phyloP scores from a whole-genome alignment of 2,888 invertebrate genomes.

The Cinara cedri region DNA sequence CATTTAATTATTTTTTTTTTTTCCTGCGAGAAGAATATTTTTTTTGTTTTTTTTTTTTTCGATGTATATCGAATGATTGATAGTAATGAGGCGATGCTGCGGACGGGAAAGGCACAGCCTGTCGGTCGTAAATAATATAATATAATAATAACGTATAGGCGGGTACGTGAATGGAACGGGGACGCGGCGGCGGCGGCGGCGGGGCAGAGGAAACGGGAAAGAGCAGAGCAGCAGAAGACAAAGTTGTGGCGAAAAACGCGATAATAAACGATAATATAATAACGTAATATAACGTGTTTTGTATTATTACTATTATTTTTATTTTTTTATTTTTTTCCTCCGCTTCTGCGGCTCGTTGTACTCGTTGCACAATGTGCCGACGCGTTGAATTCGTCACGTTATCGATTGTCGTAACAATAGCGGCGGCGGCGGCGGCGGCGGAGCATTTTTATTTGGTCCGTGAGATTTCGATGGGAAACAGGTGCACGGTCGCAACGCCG shows the following conservation, averaged over 20 bases:
- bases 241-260: neutral
- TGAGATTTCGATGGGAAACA: constrained; percentile 53
- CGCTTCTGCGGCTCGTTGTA: constrained; percentile 15
- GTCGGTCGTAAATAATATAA: too few relatives aligned
- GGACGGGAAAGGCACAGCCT: neutral
- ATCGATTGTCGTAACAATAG: constrained; percentile 50
- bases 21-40: neutral
- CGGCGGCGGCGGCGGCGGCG: too few relatives aligned
- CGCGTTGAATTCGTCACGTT: constrained; percentile 48
- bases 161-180: neutral
- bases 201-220: neutral
- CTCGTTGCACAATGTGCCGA: constrained; percentile 18
- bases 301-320: too few relatives aligned
- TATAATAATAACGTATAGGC: neutral
- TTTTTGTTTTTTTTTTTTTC: neutral
- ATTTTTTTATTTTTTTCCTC: too few relatives aligned
- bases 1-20: neutral
- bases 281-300: constrained; percentile 3
- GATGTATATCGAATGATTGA: constrained; percentile 26
- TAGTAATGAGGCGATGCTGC: neutral
- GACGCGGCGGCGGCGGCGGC: neutral
- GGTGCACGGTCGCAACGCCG: constrained; percentile 5
- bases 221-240: neutral
- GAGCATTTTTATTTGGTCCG: constrained; percentile 44
- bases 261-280: neutral